Conservation (phyloP, 64 coral and sea anemone genomes). For the Pocillopora damicornis region DNA sequence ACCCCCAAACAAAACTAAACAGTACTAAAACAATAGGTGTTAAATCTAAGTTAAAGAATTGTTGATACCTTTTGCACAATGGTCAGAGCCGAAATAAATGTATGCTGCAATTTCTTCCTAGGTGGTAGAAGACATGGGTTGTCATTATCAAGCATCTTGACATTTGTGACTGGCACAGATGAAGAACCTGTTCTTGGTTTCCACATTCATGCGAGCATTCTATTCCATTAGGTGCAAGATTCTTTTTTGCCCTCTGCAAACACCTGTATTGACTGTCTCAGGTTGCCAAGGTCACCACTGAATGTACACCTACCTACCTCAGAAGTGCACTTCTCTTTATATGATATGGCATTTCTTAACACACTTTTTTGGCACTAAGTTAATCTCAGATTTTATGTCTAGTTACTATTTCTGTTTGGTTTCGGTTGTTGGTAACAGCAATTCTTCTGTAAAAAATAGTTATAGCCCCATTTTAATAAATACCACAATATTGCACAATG, state of each 20-base stretch:
- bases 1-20: too few species aligned
- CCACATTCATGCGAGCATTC: slow-evolving; percentile 27
- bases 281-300: not conserved
- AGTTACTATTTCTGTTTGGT: too few species aligned
- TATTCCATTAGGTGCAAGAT: slow-evolving; percentile 17
- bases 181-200: slow-evolving; percentile 62
- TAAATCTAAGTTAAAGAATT: too few species aligned
- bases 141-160: slow-evolving; percentile 34
- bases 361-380: slow-evolving; percentile 7
- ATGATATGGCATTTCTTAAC: slow-evolving; percentile 37
- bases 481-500: too few species aligned
- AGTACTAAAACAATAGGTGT: too few species aligned
- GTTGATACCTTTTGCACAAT: not conserved
- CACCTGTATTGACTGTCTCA: slow-evolving; percentile 24
- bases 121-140: slow-evolving; percentile 49
- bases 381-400: too few species aligned
- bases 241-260: slow-evolving; percentile 47
- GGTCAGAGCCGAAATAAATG: not conserved
- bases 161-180: slow-evolving; percentile 54
- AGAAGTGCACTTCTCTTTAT: slow-evolving; percentile 7
- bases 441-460: too few species aligned
- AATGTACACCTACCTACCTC: not conserved
- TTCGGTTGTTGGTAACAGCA: too few species aligned
- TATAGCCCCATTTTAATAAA: too few species aligned
- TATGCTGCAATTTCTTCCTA: slow-evolving; percentile 3